These are phyloP conservation scores for Oncorhynchus kisutch DNA, from an alignment of 2,113 vertebrate genomes.

Conservation along the genomic window DNA sequence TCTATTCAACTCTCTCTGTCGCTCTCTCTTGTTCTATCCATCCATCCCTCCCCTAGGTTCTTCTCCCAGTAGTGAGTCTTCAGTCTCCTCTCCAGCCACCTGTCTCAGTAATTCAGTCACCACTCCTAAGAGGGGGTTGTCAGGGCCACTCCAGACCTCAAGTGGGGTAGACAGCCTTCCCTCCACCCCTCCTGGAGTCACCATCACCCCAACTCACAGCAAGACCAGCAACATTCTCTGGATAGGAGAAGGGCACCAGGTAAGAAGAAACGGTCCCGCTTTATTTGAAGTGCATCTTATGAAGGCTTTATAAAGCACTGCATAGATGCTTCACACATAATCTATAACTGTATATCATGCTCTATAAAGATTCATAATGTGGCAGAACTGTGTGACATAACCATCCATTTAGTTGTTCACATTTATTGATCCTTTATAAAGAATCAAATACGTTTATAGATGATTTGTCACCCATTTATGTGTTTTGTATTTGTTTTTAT, in stretches of 20 bases:
- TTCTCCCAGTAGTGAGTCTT: constrained; percentile 87
- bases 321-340: too few species aligned
- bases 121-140: constrained; percentile 86
- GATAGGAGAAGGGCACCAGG: constrained; percentile 89
- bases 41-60: constrained; percentile 71
- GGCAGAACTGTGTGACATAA: too few species aligned
- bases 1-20: neutral
- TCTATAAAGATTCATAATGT: too few species aligned
- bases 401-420: too few species aligned
- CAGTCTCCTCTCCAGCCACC: constrained; percentile 89
- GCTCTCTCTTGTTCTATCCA: constrained; percentile 1
- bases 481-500: too few species aligned
- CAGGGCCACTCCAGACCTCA: constrained; percentile 85
- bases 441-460: too few species aligned
- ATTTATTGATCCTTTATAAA: too few species aligned
- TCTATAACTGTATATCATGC: too few species aligned
- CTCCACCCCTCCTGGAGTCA: constrained; percentile 87
- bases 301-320: too few species aligned
- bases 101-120: constrained; percentile 91
- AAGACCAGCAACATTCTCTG: constrained; percentile 92
- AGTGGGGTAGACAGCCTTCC: constrained; percentile 81
- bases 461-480: too few species aligned
- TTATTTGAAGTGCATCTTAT: too few species aligned
- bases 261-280: constrained; percentile 42
- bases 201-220: constrained; percentile 84